A percentile compares a stretch with the other conserved stretches of the same genome.
phyloP scores from a whole-genome alignment of 2,113 vertebrate species.

The Pongo pygmaeus region DNA sequence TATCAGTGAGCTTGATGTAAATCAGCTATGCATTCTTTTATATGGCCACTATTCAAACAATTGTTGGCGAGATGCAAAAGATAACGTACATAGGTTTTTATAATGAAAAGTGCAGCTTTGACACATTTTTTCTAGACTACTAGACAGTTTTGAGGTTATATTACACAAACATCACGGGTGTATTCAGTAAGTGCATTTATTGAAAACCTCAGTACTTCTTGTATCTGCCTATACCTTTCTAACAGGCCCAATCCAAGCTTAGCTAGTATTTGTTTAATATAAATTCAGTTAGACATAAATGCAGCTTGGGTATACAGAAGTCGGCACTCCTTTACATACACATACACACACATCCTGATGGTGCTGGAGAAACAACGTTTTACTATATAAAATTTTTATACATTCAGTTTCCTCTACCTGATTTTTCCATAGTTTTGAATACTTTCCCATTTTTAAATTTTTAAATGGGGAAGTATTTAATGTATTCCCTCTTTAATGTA shows the following conservation, averaged over 20 bases:
- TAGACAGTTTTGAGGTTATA: slow-evolving; percentile 1
- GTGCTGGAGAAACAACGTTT: background rate
- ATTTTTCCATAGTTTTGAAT: background rate
- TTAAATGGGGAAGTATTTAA: no score
- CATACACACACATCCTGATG: background rate
- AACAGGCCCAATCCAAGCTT: background rate
- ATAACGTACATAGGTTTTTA: background rate
- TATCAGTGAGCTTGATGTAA: slow-evolving; percentile 19
- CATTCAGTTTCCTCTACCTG: background rate
- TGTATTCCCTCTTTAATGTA: background rate
- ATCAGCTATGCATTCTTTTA: background rate
- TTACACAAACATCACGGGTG: background rate
- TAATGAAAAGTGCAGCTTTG: slow-evolving; percentile 3
- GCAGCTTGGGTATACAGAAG: background rate
- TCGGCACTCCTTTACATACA: background rate
- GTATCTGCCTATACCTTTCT: background rate
- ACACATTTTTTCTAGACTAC: background rate
- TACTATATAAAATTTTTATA: background rate
- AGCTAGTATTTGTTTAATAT: background rate
- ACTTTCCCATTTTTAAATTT: background rate
- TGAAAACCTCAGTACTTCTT: slow-evolving; percentile 1
- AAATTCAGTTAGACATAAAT: background rate
- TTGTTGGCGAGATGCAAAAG: background rate
- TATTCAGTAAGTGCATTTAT: background rate
- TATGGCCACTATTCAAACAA: background rate